Percentiles rank a stretch among this genome's conserved stretches.
These are phyloP conservation scores for Indicator indicator DNA, from an alignment of 2,113 vertebrate species.

Conservation along the genomic window DNA sequence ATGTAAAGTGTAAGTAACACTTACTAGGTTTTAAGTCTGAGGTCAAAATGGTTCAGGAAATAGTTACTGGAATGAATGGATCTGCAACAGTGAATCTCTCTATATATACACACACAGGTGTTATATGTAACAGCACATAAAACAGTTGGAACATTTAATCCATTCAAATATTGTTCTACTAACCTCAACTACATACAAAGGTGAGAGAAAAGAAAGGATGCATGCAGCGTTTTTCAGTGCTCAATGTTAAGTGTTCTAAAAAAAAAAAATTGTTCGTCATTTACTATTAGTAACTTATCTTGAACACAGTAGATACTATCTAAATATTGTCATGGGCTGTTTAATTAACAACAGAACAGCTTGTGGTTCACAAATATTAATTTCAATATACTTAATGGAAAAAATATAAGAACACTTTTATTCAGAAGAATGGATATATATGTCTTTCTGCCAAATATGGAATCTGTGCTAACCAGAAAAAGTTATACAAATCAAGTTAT, in stretches of 20 bases:
- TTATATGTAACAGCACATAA: neutral
- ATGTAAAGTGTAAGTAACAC: neutral
- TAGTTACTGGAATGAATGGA: neutral
- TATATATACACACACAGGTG: no score
- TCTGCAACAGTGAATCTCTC: neutral
- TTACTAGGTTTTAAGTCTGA: neutral
- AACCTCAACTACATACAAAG: neutral
- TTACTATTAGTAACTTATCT: neutral
- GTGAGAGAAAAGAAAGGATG: neutral
- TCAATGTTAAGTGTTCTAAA: neutral
- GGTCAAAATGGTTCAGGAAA: neutral
- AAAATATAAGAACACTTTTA: slow-evolving; percentile 1
- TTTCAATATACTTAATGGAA: neutral
- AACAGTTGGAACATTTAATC: neutral
- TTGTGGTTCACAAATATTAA: neutral
- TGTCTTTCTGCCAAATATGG: slow-evolving; percentile 22
- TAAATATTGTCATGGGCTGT: neutral
- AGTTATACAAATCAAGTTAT: slow-evolving; percentile 23
- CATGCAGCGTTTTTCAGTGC: neutral
- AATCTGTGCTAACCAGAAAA: slow-evolving; percentile 19
- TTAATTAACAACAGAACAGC: neutral
- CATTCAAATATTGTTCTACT: neutral
- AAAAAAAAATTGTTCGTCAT: neutral
- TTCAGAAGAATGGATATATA: slow-evolving; percentile 24
- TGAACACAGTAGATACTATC: neutral